Evolutionary conservation across 2,113 vertebrate species (phyloP).

Genomic region (Proterorhinus semilunaris): DNA sequence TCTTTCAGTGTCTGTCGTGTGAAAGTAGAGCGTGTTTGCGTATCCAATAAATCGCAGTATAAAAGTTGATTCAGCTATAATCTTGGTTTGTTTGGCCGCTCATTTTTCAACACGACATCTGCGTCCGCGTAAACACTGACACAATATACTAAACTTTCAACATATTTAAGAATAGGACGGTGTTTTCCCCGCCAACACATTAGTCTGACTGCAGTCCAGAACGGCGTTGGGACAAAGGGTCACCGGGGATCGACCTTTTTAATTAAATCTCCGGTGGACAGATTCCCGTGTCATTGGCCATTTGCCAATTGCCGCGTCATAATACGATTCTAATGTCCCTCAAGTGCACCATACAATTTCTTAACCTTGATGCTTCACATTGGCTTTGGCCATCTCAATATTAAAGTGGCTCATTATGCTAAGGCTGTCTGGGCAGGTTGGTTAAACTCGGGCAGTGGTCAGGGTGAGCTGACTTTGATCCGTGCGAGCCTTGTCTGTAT

Average conservation of each 20-base stretch:
- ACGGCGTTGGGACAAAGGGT: slow-evolving; percentile 1
- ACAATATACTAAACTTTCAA: no score
- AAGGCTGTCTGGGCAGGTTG: not conserved
- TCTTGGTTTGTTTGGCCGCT: no score
- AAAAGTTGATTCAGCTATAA: no score
- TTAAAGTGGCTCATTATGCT: slow-evolving; percentile 13
- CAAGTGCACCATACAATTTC: slow-evolving; percentile 9
- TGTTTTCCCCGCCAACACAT: not conserved
- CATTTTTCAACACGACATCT: no score
- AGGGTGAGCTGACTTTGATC: not conserved
- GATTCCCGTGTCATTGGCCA: not conserved
- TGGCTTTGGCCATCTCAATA: slow-evolving; percentile 9
- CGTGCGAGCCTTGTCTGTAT: not conserved
- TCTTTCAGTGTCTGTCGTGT: no score
- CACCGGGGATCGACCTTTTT: slow-evolving; percentile 1
- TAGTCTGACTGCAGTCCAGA: not conserved
- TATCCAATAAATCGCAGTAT: no score
- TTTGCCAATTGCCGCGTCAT: slow-evolving; percentile 6
- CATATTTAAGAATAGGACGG: no score
- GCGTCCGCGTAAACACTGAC: no score
- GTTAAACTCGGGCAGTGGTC: not conserved
- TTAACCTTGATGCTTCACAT: slow-evolving; percentile 10
- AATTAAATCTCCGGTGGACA: slow-evolving; percentile 5
- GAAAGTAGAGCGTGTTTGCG: no score
- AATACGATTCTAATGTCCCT: slow-evolving; percentile 13